These are phyloP conservation scores for Cheilosia scutellata DNA, from an alignment of 2,888 invertebrate genomes.

Conservation along the genomic window DNA sequence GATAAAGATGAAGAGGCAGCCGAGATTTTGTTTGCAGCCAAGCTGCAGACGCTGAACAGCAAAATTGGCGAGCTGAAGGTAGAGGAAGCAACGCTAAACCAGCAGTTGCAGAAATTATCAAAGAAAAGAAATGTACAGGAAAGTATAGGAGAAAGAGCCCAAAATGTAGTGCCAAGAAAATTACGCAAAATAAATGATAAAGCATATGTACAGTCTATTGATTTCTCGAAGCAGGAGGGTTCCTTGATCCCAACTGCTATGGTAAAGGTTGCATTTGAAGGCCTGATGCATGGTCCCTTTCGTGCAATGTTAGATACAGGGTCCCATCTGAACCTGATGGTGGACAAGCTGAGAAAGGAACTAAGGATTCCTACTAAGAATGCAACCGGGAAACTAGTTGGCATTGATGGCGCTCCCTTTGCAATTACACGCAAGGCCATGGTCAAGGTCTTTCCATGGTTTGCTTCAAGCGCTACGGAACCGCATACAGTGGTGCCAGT, in stretches of 20 bases:
- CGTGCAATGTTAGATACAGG: not conserved
- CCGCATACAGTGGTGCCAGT: not conserved
- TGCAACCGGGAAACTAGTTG: not conserved
- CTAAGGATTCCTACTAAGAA: not conserved
- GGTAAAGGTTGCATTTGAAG: not conserved
- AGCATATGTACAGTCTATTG: slow-evolving; percentile 2
- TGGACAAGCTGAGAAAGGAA: not conserved
- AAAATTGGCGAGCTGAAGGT: not conserved
- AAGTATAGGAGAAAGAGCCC: not conserved
- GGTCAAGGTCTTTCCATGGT: not conserved
- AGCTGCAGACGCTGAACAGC: not conserved
- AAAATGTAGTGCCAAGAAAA: not conserved
- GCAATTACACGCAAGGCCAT: slow-evolving; percentile 8
- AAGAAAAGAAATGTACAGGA: not conserved
- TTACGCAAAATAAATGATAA: not conserved
- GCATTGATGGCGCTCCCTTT: not conserved
- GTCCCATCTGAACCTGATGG: slow-evolving; percentile 1
- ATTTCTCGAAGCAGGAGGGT: too few species aligned
- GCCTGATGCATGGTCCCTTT: not conserved
- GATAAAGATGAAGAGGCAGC: not conserved
- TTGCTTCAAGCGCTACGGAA: not conserved
- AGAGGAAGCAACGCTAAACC: not conserved
- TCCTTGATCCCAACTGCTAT: too few species aligned
- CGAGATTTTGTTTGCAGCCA: not conserved
- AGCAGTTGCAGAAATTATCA: not conserved